Conservation (phyloP, 2,113 vertebrate genomes). For the Hyaena hyaena region DNA sequence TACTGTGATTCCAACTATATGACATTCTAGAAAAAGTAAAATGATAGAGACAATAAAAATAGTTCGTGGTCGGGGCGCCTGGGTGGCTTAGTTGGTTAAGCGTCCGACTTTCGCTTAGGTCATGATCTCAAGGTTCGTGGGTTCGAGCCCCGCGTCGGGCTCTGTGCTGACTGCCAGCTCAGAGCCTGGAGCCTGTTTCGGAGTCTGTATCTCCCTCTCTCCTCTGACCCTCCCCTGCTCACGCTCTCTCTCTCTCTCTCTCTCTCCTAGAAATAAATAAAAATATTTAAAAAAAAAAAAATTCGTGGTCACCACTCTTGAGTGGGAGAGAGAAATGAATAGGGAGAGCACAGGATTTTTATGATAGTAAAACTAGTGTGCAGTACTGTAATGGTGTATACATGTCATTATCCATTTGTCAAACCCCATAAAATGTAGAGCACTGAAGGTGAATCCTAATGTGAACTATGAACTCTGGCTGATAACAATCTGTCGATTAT, state of each 20-base stretch:
- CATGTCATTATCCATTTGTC: background rate
- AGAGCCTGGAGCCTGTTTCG: too few relatives aligned
- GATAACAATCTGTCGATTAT: background rate
- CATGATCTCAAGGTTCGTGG: too few relatives aligned
- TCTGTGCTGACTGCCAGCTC: too few relatives aligned
- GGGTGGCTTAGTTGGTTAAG: too few relatives aligned
- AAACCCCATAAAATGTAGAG: background rate
- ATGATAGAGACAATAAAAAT: background rate
- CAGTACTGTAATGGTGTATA: background rate
- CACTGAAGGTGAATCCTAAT: background rate
- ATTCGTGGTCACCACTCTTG: background rate
- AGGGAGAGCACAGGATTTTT: background rate
- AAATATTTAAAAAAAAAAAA: too few relatives aligned
- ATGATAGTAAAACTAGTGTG: background rate
- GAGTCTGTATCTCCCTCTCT: too few relatives aligned
- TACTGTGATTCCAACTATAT: background rate
- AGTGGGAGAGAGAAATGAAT: background rate
- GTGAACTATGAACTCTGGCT: background rate
- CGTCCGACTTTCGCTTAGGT: too few relatives aligned
- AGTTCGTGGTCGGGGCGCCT: background rate
- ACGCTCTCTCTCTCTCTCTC: too few relatives aligned
- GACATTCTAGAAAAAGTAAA: background rate
- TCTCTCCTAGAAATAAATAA: too few relatives aligned
- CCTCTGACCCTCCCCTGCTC: too few relatives aligned
- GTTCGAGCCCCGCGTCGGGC: too few relatives aligned